Evolutionary conservation across 1,140 invertebrate species (phyloP).

Genomic region (Cydia pomonella): DNA sequence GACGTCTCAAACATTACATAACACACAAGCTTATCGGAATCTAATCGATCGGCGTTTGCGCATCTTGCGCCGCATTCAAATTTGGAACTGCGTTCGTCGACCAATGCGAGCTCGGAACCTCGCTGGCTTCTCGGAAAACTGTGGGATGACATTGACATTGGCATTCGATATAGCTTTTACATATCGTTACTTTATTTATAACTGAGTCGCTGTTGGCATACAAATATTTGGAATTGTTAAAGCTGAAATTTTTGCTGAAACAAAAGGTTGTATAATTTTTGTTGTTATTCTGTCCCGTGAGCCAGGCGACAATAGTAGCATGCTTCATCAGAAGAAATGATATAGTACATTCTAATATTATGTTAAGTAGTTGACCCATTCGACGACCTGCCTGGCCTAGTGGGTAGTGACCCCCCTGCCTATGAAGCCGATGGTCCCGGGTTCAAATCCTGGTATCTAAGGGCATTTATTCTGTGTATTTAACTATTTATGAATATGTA

Average conservation of each 20-base stretch:
- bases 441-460: no score
- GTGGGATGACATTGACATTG: constrained; percentile 67
- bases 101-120: constrained; percentile 57
- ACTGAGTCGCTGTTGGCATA: constrained; percentile 15
- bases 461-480: no score
- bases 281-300: no score
- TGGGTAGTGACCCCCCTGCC: no score
- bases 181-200: constrained; percentile 27
- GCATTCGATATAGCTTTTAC: constrained; percentile 29
- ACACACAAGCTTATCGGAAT: constrained; percentile 65
- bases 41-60: constrained; percentile 70
- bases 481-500: no score
- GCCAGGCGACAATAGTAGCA: no score
- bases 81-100: constrained; percentile 72
- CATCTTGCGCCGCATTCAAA: constrained; percentile 76
- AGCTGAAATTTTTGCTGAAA: neutral
- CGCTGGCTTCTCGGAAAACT: constrained; percentile 46
- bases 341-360: no score
- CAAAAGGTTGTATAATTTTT: neutral
- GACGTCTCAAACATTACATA: constrained; percentile 53
- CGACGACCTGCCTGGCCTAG: no score
- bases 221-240: constrained; percentile 26
- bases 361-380: no score
- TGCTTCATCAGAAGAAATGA: no score
- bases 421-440: no score